A percentile compares a stretch with the other conserved stretches of the same genome.
Conservation (phyloP, 1,140 invertebrate genomes). For the Heliothis virescens region DNA sequence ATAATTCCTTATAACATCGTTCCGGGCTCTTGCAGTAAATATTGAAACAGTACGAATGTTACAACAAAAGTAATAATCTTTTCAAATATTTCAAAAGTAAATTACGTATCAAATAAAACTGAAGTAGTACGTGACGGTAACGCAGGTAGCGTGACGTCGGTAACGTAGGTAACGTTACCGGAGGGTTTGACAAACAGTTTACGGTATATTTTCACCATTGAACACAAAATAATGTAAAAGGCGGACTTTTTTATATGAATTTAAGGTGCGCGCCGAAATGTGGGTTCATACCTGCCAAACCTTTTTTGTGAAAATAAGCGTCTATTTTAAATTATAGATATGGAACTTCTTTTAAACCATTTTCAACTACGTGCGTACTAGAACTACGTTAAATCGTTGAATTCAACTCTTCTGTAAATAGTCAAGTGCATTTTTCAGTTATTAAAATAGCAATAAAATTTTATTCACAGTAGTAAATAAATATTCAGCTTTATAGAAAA, state of each 20-base stretch:
- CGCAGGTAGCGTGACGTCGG: background rate
- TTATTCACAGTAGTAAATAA: background rate
- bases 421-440: no score
- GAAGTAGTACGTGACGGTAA: slow-evolving; percentile 22
- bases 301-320: no score
- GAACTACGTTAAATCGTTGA: no score
- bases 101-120: slow-evolving; percentile 48
- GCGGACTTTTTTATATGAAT: background rate
- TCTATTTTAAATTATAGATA: no score
- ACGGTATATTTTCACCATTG: background rate
- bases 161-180: no score
- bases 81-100: slow-evolving; percentile 49
- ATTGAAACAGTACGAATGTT: slow-evolving; percentile 38
- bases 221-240: background rate
- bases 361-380: no score
- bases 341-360: no score
- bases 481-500: background rate
- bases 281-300: no score
- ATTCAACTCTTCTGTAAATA: no score
- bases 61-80: slow-evolving; percentile 47
- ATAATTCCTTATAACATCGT: slow-evolving; percentile 16
- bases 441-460: background rate
- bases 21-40: slow-evolving; percentile 21
- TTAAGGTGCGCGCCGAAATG: background rate
- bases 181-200: no score